Base-by-base conservation (phyloP, 2,797 vertebrate genomes). In the Brachyalestes nurse region DNA sequence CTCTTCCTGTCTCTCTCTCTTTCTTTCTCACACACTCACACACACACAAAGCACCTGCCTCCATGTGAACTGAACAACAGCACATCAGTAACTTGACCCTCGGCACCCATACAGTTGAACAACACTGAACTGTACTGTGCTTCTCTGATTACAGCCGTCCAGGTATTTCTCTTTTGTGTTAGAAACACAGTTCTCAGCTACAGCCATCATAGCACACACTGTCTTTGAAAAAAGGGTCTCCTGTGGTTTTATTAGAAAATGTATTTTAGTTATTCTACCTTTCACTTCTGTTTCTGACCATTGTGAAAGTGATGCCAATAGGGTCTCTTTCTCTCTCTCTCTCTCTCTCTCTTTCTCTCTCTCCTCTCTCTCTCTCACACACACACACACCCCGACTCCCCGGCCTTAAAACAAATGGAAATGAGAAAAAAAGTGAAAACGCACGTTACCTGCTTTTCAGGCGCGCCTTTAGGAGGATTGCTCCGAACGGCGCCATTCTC, bases 401-500 rank as follows among this genome's bases (percentile, higher is more conserved):
- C n/a, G 12, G 25, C 23, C 42, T 8, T 12, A 34, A 62, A 28
- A 34, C 9, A 19, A 19, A 6, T 40, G 1, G 17, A 23, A 13
- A 16, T 42, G 9, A 58, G 12, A 16, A 47, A 57, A 51, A 23
- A 78, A 47, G 77, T 8, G 28, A 45, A 23, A 51, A 57, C 57
- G 57, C 25, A 47, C 57, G 45, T 86, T 97, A 98, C 97, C 96
- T 97, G 94, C 89, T 96, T 92, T 96, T 98, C 90, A 96, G 94
- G 17, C 96, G 94, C 53, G 96, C 92, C 93, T 97, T 99, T 67
- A 98, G 90, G 87, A 97, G 95, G 91, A 94, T 96, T 92, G 92
- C 96, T 79, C 97, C 96, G 85, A 98, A 97, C 72, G 96, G 97
- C 92, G 97, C 96, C 97, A 99, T 99, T 88, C 90, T 61, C 23